Evolutionary conservation across 2,888 invertebrate genomes (phyloP).

Genomic region (Xanthia icteritia): DNA sequence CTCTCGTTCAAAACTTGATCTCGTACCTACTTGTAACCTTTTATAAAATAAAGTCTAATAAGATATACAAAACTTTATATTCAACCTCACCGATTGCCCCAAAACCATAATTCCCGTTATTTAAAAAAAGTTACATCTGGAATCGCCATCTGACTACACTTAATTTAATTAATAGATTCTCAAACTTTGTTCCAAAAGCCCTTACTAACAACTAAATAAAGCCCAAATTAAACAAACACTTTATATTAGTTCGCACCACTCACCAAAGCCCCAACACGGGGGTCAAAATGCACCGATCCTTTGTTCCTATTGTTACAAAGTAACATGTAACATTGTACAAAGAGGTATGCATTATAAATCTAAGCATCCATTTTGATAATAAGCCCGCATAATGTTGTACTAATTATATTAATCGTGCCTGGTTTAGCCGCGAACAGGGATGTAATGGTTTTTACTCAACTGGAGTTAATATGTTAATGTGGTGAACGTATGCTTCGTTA

Average conservation of each 20-base stretch:
- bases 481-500: constrained; percentile 42
- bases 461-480: constrained; percentile 54
- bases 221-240: constrained; percentile 39
- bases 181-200: not conserved
- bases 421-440: constrained; percentile 57
- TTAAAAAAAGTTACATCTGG: not conserved
- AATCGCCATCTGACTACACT: not conserved
- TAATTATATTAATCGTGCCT: constrained; percentile 71
- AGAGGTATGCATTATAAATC: constrained; percentile 70
- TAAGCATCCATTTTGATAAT: constrained; percentile 66
- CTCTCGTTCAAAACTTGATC: too few relatives aligned
- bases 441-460: constrained; percentile 49
- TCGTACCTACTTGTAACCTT: too few relatives aligned
- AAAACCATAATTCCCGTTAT: too few relatives aligned
- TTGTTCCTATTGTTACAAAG: constrained; percentile 62
- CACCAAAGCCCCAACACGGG: constrained; percentile 6
- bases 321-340: constrained; percentile 50
- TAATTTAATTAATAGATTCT: constrained; percentile 3
- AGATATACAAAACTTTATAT: too few relatives aligned
- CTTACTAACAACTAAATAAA: constrained; percentile 20
- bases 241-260: constrained; percentile 33
- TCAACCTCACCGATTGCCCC: too few relatives aligned
- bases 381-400: constrained; percentile 65
- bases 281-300: constrained; percentile 57
- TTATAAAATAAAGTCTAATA: too few relatives aligned